Conservation (phyloP, 1,140 invertebrate species). For the Brachystomella parvula region DNA sequence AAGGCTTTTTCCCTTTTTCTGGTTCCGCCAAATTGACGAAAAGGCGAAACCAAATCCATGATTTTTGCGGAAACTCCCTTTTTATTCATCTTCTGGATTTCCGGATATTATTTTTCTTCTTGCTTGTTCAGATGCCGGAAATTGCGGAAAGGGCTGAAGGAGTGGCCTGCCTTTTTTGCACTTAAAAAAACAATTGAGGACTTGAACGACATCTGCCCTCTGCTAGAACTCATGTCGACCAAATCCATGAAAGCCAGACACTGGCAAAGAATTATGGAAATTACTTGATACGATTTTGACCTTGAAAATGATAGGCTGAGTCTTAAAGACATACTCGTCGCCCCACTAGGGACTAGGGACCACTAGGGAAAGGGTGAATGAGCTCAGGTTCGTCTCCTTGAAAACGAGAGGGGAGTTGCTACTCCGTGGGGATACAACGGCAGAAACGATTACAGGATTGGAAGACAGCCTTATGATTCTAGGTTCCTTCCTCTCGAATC, state of each 20-base stretch:
- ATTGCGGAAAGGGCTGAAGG: constrained; percentile 86
- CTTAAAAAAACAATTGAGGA: constrained; percentile 94
- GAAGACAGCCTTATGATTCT: constrained; percentile 95
- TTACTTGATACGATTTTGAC: constrained; percentile 81
- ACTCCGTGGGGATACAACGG: constrained; percentile 84
- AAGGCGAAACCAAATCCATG: too few species aligned
- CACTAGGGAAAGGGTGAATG: constrained; percentile 90
- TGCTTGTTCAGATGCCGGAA: constrained; percentile 83
- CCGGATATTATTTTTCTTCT: too few species aligned
- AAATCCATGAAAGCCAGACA: constrained; percentile 95
- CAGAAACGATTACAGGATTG: constrained; percentile 85
- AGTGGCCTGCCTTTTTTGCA: constrained; percentile 94
- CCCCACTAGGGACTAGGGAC: too few species aligned
- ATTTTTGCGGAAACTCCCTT: too few species aligned
- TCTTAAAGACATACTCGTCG: constrained; percentile 89
- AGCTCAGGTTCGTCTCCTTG: constrained; percentile 87
- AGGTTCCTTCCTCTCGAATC: constrained; percentile 36
- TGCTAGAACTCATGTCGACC: constrained; percentile 56
- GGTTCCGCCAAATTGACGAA: too few species aligned
- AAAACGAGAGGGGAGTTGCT: constrained; percentile 90
- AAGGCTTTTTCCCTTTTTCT: too few species aligned
- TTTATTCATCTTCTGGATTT: too few species aligned
- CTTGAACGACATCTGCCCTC: constrained; percentile 65
- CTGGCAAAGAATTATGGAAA: constrained; percentile 90
- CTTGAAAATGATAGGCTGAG: constrained; percentile 88